A percentile compares a stretch with the other conserved stretches of the same genome.
Evolutionary conservation across 2,113 vertebrate species (phyloP).

Genomic region (Gobio gobio): DNA sequence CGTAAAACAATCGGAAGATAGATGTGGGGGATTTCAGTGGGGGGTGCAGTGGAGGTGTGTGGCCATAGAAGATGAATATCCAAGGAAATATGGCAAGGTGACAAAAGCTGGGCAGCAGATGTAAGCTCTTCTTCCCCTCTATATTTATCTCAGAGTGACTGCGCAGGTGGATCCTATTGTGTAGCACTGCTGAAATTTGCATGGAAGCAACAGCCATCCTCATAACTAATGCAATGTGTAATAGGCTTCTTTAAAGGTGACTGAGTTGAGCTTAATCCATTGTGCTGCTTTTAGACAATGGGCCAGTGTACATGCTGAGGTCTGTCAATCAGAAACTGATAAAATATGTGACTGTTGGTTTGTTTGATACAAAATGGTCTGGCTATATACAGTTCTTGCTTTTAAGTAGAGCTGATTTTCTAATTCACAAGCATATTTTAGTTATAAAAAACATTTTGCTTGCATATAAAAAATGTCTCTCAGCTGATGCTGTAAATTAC

Average conservation of each 20-base stretch:
- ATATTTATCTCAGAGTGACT: slow-evolving; percentile 49
- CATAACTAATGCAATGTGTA: slow-evolving; percentile 41
- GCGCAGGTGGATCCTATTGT: slow-evolving; percentile 60
- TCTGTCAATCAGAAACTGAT: slow-evolving; percentile 18
- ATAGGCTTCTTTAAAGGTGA: slow-evolving; percentile 40
- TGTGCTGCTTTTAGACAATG: not conserved
- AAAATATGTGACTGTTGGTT: not conserved
- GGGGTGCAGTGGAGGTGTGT: slow-evolving; percentile 23
- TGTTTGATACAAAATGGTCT: slow-evolving; percentile 30
- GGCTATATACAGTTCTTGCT: slow-evolving; percentile 7
- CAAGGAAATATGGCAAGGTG: slow-evolving; percentile 38
- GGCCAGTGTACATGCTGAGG: not conserved
- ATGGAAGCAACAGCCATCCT: slow-evolving; percentile 33
- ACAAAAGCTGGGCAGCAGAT: slow-evolving; percentile 63
- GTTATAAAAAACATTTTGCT: not conserved
- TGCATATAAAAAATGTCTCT: not conserved
- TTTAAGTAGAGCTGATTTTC: too few species aligned
- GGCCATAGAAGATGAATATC: slow-evolving; percentile 19
- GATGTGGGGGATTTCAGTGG: slow-evolving; percentile 11
- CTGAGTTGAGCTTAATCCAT: slow-evolving; percentile 18
- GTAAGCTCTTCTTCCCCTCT: slow-evolving; percentile 42
- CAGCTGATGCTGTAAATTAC: not conserved
- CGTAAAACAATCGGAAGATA: slow-evolving; percentile 23
- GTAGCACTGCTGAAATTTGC: slow-evolving; percentile 38
- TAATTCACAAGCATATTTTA: not conserved